Evolutionary conservation across 2,113 vertebrate species (phyloP), one percentile per base, ranked within the genome.

Genomic region (Sarotherodon lohbergeri): DNA sequence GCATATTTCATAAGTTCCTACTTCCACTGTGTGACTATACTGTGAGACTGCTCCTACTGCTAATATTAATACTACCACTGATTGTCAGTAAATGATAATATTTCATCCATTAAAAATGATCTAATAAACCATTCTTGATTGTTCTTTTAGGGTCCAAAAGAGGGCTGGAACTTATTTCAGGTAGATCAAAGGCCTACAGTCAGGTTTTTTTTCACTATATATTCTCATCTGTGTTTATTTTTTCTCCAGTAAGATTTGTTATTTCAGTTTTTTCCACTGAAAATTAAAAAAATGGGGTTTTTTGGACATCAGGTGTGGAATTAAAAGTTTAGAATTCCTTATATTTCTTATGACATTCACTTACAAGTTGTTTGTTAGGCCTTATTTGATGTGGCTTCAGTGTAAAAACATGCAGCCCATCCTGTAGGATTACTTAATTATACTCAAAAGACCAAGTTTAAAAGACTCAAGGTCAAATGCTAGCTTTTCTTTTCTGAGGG

Each of bases 381-480:
- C 8, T 86, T 11, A 68, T 87, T 86, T 87, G 86, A 89, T 83
- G 84, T 43, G 80, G 84, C 52, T 83, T 83, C 50, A 68, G 63
- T 56, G 52, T 78, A 90, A 79, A 93, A 91, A 80, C 73, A 71
- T 81, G 78, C 86, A 89, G 82, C 83, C 48, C 85, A 66, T 84
- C 59, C 82, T 88, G 61, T 76, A 76, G 24, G 24, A 86, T 61
- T 29, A 57, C 24, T 63, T 88, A 46, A 92, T 81, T 84, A 82
- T 52, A 79, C 82, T 87, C 86, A 39, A 66, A 57, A 88, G 89
- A 91, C 73, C 10, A 73, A 82, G 76, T 83, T 78, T 83, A 84
- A 36, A 80, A 86, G 86, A 63, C 86, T 88, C 93, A 91, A 86
- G 90, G 90, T 91, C 92, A 92, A 91, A 83, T 22, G 63, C 78